These are phyloP conservation scores for Urophycis tenuis DNA, from an alignment of 2,797 vertebrate species.

Conservation along the genomic window DNA sequence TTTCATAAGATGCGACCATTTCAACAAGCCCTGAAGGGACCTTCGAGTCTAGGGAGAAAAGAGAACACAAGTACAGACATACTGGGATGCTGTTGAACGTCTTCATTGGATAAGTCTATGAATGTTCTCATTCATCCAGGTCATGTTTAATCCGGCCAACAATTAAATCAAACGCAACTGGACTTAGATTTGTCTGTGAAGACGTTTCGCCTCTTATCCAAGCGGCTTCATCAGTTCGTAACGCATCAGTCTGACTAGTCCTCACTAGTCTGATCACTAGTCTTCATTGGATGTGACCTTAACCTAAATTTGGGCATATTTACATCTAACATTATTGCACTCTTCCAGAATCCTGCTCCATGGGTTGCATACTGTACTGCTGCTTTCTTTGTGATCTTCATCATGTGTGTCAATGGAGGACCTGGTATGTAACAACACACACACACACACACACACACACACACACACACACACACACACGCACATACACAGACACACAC, in stretches of 20 bases:
- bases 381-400: conserved; percentile 67
- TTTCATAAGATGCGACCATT: no score
- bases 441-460: neutral
- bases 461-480: conserved; percentile 4
- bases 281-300: neutral
- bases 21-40: no score
- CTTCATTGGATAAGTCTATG: neutral
- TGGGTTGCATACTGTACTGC: conserved; percentile 73
- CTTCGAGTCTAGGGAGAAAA: neutral
- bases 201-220: no score
- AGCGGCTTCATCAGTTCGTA: no score
- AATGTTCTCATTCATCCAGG: no score
- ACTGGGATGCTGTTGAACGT: no score
- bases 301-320: neutral
- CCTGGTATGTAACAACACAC: conserved; percentile 65
- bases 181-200: no score
- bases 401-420: conserved; percentile 71
- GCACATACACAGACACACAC: neutral
- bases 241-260: no score
- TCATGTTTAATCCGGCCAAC: no score
- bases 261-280: no score
- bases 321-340: neutral
- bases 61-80: neutral
- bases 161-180: no score
- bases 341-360: neutral